Conservation (phyloP, 2,113 vertebrate species). For the Bambusicola thoracicus region DNA sequence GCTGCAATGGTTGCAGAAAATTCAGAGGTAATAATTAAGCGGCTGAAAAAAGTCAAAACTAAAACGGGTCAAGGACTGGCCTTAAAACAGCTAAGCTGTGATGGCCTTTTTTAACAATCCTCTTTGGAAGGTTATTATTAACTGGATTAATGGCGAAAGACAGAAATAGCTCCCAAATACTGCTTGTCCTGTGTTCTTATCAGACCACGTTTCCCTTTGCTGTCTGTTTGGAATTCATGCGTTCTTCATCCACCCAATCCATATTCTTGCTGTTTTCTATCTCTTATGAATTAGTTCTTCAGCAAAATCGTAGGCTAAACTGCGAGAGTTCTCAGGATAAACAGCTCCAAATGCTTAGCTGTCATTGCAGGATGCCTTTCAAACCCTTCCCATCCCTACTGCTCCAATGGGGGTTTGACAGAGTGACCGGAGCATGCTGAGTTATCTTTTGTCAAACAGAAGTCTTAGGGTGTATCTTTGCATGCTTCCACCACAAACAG, state of each 20-base stretch:
- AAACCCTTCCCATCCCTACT: background rate
- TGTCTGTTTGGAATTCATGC: background rate
- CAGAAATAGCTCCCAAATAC: conserved; percentile 32
- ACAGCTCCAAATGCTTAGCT: background rate
- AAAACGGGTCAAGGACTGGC: conserved; percentile 42
- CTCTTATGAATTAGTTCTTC: background rate
- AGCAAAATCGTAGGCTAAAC: background rate
- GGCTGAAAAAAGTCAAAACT: background rate
- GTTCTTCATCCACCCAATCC: background rate
- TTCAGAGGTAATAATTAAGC: conserved; percentile 42
- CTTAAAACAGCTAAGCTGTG: conserved; percentile 43
- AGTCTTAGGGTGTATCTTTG: background rate
- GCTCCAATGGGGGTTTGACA: background rate
- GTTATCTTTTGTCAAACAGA: background rate
- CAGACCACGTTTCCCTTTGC: background rate
- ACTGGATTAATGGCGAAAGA: conserved; percentile 32
- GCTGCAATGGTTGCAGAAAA: background rate
- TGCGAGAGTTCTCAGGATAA: background rate
- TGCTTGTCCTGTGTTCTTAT: background rate
- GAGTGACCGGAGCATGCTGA: background rate
- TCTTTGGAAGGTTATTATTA: conserved; percentile 61
- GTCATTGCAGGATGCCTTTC: background rate
- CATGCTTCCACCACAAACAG: background rate
- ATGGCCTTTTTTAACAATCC: conserved; percentile 29
- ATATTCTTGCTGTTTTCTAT: background rate